Conservation (phyloP, 2,797 vertebrate genomes). For the Pteronotus mesoamericanus region DNA sequence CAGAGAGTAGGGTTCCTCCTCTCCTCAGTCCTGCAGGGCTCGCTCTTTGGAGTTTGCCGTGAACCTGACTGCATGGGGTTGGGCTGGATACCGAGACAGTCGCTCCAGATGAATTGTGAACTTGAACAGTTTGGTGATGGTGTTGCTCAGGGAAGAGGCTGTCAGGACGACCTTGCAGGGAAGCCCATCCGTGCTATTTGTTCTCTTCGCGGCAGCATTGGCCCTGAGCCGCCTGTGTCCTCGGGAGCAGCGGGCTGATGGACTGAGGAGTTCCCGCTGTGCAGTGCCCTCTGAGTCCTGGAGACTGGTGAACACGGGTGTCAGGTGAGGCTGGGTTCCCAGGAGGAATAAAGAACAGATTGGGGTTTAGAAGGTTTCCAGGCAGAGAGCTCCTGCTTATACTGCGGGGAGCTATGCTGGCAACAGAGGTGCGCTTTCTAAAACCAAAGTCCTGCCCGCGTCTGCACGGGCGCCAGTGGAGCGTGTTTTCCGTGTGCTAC, state of each 20-base stretch:
- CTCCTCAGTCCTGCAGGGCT: not conserved
- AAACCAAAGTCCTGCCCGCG: not conserved
- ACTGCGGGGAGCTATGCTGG: not conserved
- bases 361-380: not conserved
- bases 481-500: not conserved
- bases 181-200: not conserved
- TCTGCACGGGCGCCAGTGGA: slow-evolving; percentile 6
- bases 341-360: not conserved
- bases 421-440: not conserved
- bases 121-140: not conserved
- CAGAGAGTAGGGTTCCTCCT: not conserved
- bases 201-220: not conserved
- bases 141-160: not conserved
- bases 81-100: not conserved
- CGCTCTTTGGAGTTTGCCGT: not conserved
- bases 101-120: not conserved
- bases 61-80: not conserved
- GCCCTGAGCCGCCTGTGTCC: not conserved
- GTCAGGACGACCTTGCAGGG: not conserved
- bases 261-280: too few species aligned
- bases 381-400: not conserved
- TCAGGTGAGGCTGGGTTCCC: not conserved
- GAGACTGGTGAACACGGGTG: not conserved
- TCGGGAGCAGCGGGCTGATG: not conserved
- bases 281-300: not conserved